Conservation (phyloP, 2,888 invertebrate genomes). For the Temnothorax rugatulus region DNA sequence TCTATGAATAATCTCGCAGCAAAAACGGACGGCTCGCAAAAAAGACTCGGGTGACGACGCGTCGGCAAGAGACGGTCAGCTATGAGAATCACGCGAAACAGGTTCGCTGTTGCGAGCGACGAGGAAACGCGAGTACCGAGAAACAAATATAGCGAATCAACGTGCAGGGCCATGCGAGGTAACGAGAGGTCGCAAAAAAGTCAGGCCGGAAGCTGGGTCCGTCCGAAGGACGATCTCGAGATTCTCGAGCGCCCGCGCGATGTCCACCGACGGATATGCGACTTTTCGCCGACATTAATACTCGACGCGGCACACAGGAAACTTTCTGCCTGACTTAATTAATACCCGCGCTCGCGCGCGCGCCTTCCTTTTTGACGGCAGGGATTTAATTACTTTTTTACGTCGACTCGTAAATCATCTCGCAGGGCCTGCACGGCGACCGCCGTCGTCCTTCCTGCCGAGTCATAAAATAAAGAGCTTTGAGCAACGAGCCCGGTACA, state of each 20-base stretch:
- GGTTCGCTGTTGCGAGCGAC: conserved; percentile 4
- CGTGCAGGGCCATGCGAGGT: conserved; percentile 25
- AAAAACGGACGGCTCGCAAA: conserved; percentile 32
- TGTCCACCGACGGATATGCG: conserved; percentile 38
- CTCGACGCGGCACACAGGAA: conserved; percentile 68
- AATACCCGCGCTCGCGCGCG: conserved; percentile 75
- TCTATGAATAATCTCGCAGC: conserved; percentile 45
- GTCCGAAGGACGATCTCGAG: conserved; percentile 48
- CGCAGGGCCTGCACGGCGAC: conserved; percentile 64
- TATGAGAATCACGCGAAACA: conserved; percentile 35
- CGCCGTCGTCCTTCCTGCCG: conserved; percentile 78
- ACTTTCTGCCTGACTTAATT: conserved; percentile 81
- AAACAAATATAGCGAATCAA: conserved; percentile 43
- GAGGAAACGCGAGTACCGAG: conserved; percentile 11
- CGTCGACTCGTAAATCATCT: conserved; percentile 84
- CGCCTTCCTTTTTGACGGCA: conserved; percentile 74
- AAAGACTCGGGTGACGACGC: conserved; percentile 3
- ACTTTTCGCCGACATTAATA: conserved; percentile 80
- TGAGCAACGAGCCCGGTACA: conserved; percentile 52
- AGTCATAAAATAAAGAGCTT: conserved; percentile 81
- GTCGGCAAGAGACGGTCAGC: conserved; percentile 19
- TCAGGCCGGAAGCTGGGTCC: conserved; percentile 32
- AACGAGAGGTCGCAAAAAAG: conserved; percentile 49
- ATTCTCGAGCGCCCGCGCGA: conserved; percentile 15
- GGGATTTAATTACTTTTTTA: conserved; percentile 85